phyloP scores from a whole-genome alignment of 2,888 invertebrate species.

The Dicycla oo region DNA sequence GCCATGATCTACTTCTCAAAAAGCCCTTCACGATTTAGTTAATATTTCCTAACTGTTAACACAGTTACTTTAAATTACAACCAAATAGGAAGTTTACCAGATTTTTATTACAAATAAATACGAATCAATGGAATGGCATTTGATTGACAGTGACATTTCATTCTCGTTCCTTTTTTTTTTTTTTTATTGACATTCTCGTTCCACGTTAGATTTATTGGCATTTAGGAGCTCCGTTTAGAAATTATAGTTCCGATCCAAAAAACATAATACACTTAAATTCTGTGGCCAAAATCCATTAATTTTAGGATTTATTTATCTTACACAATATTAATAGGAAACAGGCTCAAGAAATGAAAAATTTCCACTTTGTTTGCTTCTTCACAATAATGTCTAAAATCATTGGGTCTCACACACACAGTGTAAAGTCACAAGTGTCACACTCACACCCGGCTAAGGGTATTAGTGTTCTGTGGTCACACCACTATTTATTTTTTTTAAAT shows the following conservation, averaged over 20 bases:
- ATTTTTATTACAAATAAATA: conserved; percentile 18
- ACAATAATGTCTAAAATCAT: neutral
- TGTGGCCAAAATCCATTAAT: neutral
- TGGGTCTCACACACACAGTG: neutral
- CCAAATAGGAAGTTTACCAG: neutral
- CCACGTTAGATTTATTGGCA: conserved; percentile 33
- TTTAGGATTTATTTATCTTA: too few relatives aligned
- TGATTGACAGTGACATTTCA: conserved; percentile 32
- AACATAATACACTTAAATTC: neutral
- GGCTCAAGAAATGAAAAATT: neutral
- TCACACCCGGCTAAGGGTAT: too few relatives aligned
- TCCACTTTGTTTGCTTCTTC: neutral
- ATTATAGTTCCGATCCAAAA: neutral
- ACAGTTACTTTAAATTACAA: neutral
- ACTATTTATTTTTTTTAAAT: neutral
- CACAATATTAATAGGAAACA: neutral
- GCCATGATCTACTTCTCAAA: conserved; percentile 78
- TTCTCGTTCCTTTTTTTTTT: conserved; percentile 31
- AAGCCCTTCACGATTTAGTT: neutral
- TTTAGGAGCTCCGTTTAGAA: conserved; percentile 29
- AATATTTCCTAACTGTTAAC: neutral
- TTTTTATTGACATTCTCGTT: conserved; percentile 13
- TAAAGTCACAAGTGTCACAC: conserved; percentile 2
- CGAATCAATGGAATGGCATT: conserved; percentile 1
- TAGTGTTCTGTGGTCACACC: too few relatives aligned